Percentiles rank a stretch among this genome's conserved stretches.
These are phyloP conservation scores for Ostrea edulis DNA, from an alignment of 1,140 invertebrate species.

Conservation along the genomic window DNA sequence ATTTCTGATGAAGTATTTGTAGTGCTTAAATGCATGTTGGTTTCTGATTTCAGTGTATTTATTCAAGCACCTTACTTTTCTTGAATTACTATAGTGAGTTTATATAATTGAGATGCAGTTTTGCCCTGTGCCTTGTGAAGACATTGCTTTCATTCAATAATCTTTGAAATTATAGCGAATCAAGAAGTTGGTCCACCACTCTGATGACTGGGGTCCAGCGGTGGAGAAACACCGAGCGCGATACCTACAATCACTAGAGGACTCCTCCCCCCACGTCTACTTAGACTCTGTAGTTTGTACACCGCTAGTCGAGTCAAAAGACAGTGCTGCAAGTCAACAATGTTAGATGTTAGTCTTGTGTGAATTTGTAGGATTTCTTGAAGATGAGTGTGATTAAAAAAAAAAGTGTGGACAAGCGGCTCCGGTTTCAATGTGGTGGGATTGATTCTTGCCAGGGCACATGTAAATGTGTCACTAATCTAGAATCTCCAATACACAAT, in stretches of 20 bases:
- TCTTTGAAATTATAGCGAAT: slow-evolving; percentile 58
- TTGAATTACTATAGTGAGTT: too few relatives aligned
- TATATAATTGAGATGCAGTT: too few relatives aligned
- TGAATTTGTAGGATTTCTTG: background rate
- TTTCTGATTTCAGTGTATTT: too few relatives aligned
- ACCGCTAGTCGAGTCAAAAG: background rate
- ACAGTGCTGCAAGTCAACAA: background rate
- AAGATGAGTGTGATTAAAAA: background rate
- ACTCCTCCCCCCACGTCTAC: background rate
- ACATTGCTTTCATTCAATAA: background rate
- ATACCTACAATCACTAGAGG: slow-evolving; percentile 57
- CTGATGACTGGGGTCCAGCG: slow-evolving; percentile 66
- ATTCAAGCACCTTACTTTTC: too few relatives aligned
- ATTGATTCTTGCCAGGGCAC: background rate
- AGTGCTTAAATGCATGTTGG: too few relatives aligned
- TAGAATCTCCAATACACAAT: background rate
- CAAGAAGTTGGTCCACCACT: slow-evolving; percentile 59
- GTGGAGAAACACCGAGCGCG: slow-evolving; percentile 54
- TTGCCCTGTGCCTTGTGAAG: too few relatives aligned
- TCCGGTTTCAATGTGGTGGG: background rate
- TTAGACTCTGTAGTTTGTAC: slow-evolving; percentile 3
- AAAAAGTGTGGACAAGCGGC: background rate
- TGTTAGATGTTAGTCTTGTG: background rate
- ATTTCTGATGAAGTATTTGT: too few relatives aligned
- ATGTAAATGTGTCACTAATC: background rate